Conservation (phyloP, 1,140 invertebrate species). For the Arion vulgaris region DNA sequence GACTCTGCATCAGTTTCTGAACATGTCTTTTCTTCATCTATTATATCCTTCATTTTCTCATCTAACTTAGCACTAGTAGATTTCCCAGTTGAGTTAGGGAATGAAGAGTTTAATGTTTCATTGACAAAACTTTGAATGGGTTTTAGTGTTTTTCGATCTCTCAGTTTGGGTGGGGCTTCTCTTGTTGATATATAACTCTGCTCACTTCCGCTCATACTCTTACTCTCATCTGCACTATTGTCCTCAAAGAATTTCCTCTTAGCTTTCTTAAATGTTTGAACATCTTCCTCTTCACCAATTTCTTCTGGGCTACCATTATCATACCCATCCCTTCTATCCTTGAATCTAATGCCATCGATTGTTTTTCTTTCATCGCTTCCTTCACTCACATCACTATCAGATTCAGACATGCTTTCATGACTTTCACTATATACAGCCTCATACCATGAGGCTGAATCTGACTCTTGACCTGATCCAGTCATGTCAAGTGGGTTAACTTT, state of each 20-base stretch:
- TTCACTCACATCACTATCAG: background rate
- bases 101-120: slow-evolving; percentile 27
- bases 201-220: background rate
- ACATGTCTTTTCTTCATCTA: background rate
- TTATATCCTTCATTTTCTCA: slow-evolving; percentile 6
- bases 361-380: background rate
- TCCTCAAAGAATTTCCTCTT: background rate
- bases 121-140: slow-evolving; percentile 30
- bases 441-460: background rate
- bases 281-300: background rate
- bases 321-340: background rate
- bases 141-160: slow-evolving; percentile 29
- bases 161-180: slow-evolving; percentile 20
- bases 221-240: background rate
- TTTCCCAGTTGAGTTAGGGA: background rate
- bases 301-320: background rate
- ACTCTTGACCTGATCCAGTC: background rate
- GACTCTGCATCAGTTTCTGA: slow-evolving; percentile 10
- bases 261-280: background rate
- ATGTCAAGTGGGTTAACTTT: background rate
- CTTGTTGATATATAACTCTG: background rate
- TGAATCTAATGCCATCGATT: background rate
- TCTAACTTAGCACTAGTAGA: background rate
- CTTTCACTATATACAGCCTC: background rate
- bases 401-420: background rate